Evolutionary conservation across 2,888 invertebrate genomes (phyloP), one percentile per base, ranked within the genome.

Genomic region (Tholera decimalis): DNA sequence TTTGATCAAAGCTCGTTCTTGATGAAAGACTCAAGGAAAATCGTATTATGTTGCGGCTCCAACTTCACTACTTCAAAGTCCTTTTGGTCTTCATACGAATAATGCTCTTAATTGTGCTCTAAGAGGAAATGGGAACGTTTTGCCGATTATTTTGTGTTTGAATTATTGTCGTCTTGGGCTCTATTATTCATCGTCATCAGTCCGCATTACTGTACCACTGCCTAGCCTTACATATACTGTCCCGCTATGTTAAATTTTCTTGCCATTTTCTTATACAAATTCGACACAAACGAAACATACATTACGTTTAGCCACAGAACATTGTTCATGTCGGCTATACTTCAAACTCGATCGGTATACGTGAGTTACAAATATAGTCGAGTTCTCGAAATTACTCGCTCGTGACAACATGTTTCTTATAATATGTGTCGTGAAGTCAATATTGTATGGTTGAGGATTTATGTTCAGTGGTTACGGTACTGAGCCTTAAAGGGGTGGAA

Each of bases 371-470:
- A 79, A 83, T 78, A 77, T 79, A 69, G 64, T 59, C 66, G 82
- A 84, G 85, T 88, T 90, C 85, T 86, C 80, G 81, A 89, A 91
- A 90, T 89, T 83, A 85, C 84, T 78, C 78, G 83, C 79, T 90
- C 91, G 91, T 91, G 90, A 90, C 89, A 85, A 80, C 79, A 79
- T 80, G 80, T 85, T 83, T 84, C 84, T 86, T 85, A 85, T 86
- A 77, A 58, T 70, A 66, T 62, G 61, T 63, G 74, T 77, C 74
- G 66, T 62, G 77, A 28, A 73, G 77, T 70, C 49, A 53, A 56
- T 71, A 77, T 72, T 65, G 44, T 53, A 50, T 54, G 18, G 53
- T 63, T 22, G 64, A 63, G 28, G 58, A 74, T 57, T 64, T 54
- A 77, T 72, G 58, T 49, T 5, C 24, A 9, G 15, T 26, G 33